Evolutionary conservation across 2,797 vertebrate species (phyloP), one percentile per base, ranked within the genome.

Genomic region (Lepilemur septentrionalis): DNA sequence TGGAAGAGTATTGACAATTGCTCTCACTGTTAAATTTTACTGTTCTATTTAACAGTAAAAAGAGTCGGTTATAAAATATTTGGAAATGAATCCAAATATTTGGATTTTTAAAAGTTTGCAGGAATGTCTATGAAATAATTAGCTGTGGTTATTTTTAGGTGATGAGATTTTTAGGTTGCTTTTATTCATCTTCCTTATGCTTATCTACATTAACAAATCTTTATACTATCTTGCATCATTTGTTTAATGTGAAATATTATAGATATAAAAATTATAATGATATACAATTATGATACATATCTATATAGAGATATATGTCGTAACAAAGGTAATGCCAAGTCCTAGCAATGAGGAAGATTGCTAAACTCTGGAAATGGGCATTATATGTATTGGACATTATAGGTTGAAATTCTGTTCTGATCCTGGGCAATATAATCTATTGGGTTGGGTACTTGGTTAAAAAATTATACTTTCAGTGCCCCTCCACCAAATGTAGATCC

Each of bases 201-300:
- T 94, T 76, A 75, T 65, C 38, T 72, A 43, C 43, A 20, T 41
- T 75, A 79, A 70, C 1, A 89, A 69, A 79, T 93, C 57, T 83
- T 75, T 85, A 78, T 59, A 81, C 2, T 65, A 23, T 38, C 14
- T 63, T 79, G 38, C 5, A 55, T 95, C 52, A 83, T 82, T 90
- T 90, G 15, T 46, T 93, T 95, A 86, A 76, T 89, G 48, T 81
- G 52, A 87, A 91, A 95, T 93, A 50, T 69, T 52, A 73, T 28
- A 46, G 14, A 41, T 78, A 23, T 32, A 76, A 50, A 50, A 92
- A 78, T 70, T 73, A 84, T 75, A 88, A 67, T 94, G 69, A n/a
- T 20, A 52, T 50, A 14, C 32, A 92, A 76, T 91, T 79, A 76
- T 76, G 28, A 70, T 48, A 38, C 38, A 67, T 84, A 8, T 92